A percentile compares a stretch with the other conserved stretches of the same genome.
Conservation (phyloP, 2,113 vertebrate genomes). For the Maccullochella peelii region DNA sequence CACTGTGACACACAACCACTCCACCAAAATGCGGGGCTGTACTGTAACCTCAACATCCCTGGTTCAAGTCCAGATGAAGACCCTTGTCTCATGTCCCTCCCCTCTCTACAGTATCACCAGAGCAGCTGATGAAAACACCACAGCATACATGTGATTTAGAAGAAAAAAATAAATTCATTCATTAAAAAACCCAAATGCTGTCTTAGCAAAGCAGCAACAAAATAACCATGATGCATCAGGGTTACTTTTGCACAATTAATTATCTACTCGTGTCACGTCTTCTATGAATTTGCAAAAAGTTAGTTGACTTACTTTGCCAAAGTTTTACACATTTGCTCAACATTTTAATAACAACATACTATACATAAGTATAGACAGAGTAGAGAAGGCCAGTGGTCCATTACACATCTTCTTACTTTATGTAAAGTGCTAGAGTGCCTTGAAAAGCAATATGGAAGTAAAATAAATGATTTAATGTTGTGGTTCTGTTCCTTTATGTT, state of each 20-base stretch:
- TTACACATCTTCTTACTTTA: background rate
- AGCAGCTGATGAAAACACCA: too few relatives aligned
- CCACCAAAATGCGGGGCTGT: background rate
- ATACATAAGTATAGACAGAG: background rate
- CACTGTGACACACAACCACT: background rate
- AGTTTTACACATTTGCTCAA: background rate
- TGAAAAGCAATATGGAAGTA: background rate
- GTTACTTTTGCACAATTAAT: too few relatives aligned
- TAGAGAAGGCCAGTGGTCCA: background rate
- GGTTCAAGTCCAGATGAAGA: background rate
- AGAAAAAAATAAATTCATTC: too few relatives aligned
- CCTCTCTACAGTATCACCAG: background rate
- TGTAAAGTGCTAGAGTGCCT: background rate
- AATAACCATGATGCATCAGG: too few relatives aligned
- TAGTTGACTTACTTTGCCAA: background rate
- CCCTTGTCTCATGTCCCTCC: background rate
- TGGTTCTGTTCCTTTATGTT: background rate
- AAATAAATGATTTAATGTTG: constrained; percentile 7
- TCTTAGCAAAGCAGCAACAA: too few relatives aligned
- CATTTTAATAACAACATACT: background rate
- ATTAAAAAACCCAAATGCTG: too few relatives aligned
- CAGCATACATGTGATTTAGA: too few relatives aligned
- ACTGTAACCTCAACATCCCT: background rate
- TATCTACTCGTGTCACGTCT: background rate
- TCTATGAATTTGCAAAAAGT: background rate